Percentiles rank a stretch among this genome's conserved stretches.
Evolutionary conservation across 2,888 invertebrate genomes (phyloP).

Genomic region (Dermolepida albohirtum): DNA sequence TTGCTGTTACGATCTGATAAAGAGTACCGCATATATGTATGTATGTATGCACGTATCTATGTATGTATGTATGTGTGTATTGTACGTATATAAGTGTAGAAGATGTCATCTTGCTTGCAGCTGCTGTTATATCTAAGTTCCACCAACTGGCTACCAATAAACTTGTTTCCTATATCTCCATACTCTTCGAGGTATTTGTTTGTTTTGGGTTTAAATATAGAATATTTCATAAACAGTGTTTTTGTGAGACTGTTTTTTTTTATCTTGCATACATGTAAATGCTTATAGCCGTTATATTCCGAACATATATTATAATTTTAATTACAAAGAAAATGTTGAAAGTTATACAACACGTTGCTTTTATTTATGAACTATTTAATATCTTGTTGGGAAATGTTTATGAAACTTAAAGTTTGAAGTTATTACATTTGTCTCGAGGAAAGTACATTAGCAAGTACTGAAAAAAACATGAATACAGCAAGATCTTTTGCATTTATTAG

Average conservation of each 20-base stretch:
- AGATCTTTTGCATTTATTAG: no score
- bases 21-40: slow-evolving; percentile 38
- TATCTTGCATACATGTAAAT: slow-evolving; percentile 18
- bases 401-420: not conserved
- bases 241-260: slow-evolving; percentile 15
- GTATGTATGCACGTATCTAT: slow-evolving; percentile 25
- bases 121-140: slow-evolving; percentile 49
- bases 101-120: slow-evolving; percentile 51
- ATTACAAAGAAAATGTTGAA: slow-evolving; percentile 35
- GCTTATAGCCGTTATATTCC: not conserved
- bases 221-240: slow-evolving; percentile 40
- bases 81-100: slow-evolving; percentile 26
- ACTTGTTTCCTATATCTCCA: slow-evolving; percentile 44
- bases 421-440: slow-evolving; percentile 1
- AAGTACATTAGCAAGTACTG: no score
- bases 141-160: slow-evolving; percentile 47
- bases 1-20: slow-evolving; percentile 49
- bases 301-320: slow-evolving; percentile 31
- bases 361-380: slow-evolving; percentile 27
- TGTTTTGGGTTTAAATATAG: slow-evolving; percentile 41
- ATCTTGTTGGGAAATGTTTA: slow-evolving; percentile 20
- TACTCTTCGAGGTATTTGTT: slow-evolving; percentile 40
- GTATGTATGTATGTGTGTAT: slow-evolving; percentile 28
- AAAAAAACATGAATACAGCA: no score
- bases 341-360: slow-evolving; percentile 15